Evolutionary conservation across 2,113 vertebrate genomes (phyloP).

Genomic region (Labeo catla): DNA sequence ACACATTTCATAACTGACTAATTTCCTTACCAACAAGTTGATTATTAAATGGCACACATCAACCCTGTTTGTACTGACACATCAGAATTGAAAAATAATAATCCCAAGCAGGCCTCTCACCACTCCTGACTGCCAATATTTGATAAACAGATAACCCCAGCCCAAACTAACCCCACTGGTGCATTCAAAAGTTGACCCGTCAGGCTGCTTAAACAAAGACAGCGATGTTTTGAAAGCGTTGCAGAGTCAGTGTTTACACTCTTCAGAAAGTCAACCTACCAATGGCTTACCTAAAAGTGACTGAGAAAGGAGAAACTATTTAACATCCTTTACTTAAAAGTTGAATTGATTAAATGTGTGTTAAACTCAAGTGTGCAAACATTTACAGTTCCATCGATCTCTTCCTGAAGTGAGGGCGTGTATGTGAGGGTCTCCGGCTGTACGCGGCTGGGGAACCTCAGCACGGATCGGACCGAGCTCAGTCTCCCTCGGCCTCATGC

Average conservation of each 20-base stretch:
- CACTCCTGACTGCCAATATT: neutral
- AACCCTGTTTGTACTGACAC: neutral
- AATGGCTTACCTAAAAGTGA: neutral
- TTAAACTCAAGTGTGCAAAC: constrained; percentile 1
- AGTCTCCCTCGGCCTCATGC: neutral
- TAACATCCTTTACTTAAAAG: neutral
- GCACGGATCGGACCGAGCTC: neutral
- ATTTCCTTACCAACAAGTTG: neutral
- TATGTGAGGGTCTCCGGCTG: neutral
- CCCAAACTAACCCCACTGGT: neutral
- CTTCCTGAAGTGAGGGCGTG: neutral
- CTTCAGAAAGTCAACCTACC: neutral
- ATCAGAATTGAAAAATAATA: neutral
- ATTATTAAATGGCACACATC: neutral
- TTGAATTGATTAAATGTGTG: neutral
- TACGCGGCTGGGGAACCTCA: neutral
- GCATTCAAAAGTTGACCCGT: neutral
- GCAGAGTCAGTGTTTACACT: neutral
- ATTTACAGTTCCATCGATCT: neutral
- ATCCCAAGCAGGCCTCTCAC: neutral
- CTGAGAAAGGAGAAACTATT: neutral
- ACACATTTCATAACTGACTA: neutral
- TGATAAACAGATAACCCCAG: neutral
- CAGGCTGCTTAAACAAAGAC: neutral
- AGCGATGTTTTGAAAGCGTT: neutral